These are phyloP conservation scores for Ditylenchus dipsaci DNA, from an alignment of 1,140 invertebrate species.

Conservation along the genomic window DNA sequence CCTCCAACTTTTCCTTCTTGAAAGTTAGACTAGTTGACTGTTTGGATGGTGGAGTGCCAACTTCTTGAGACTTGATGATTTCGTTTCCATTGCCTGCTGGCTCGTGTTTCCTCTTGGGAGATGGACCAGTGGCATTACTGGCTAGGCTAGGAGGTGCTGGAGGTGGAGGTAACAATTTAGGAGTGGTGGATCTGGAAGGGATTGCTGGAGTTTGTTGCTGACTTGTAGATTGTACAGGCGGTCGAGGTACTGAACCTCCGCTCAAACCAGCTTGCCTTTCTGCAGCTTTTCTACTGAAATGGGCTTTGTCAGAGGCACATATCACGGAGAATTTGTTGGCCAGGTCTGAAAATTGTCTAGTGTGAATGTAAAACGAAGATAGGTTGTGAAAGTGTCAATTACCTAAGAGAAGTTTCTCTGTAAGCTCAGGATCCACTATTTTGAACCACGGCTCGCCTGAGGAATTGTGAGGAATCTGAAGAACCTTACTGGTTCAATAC, in stretches of 20 bases:
- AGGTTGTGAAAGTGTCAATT: too few species aligned
- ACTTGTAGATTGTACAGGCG: not conserved
- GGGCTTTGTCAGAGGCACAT: conserved; percentile 2
- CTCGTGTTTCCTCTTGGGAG: too few species aligned
- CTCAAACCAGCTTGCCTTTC: not conserved
- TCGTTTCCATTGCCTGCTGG: too few species aligned
- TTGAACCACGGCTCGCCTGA: conserved; percentile 25
- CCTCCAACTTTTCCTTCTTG: too few species aligned
- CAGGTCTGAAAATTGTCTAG: not conserved
- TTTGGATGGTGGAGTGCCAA: too few species aligned
- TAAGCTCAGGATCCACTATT: conserved; percentile 24
- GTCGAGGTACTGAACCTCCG: not conserved
- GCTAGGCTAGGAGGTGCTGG: not conserved
- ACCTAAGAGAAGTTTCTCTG: conserved; percentile 8
- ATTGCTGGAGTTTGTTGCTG: not conserved
- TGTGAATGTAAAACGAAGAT: too few species aligned
- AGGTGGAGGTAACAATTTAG: not conserved
- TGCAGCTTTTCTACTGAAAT: not conserved
- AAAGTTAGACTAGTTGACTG: too few species aligned
- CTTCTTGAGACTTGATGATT: too few species aligned
- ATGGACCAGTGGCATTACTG: too few species aligned
- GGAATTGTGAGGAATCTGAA: conserved; percentile 12
- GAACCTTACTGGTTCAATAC: not conserved
- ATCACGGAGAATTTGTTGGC: not conserved
- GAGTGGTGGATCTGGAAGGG: not conserved